A percentile compares a stretch with the other conserved stretches of the same genome.
Conservation (phyloP, 2,113 vertebrate genomes). For the Antechinus flavipes region DNA sequence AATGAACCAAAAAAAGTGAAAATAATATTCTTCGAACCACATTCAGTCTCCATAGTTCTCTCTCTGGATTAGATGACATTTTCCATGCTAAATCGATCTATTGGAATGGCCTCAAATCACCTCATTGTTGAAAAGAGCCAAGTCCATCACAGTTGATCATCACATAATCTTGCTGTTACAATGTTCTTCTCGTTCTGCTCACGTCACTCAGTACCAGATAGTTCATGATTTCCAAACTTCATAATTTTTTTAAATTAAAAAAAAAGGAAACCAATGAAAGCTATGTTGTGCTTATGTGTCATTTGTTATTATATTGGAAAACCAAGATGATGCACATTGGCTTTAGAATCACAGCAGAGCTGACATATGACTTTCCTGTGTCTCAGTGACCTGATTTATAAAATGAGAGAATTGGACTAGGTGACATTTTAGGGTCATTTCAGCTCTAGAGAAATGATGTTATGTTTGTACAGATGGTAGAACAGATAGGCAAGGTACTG, state of each 20-base stretch:
- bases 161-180: too few relatives aligned
- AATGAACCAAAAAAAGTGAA: too few relatives aligned
- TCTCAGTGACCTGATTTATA: background rate
- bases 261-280: background rate
- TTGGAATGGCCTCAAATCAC: too few relatives aligned
- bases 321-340: background rate
- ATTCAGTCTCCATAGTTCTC: too few relatives aligned
- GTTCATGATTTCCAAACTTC: too few relatives aligned
- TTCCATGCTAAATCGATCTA: too few relatives aligned
- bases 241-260: background rate
- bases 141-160: too few relatives aligned
- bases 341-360: background rate
- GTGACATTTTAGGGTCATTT: background rate
- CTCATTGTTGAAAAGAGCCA: too few relatives aligned
- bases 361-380: background rate
- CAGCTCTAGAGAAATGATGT: background rate
- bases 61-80: too few relatives aligned
- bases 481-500: background rate
- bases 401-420: background rate
- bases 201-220: too few relatives aligned
- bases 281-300: background rate
- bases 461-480: background rate
- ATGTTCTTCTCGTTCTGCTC: too few relatives aligned
- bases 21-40: too few relatives aligned
- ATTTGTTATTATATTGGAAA: background rate